Conservation (phyloP, 2,888 invertebrate species). For the Eumerus sabulonum region DNA sequence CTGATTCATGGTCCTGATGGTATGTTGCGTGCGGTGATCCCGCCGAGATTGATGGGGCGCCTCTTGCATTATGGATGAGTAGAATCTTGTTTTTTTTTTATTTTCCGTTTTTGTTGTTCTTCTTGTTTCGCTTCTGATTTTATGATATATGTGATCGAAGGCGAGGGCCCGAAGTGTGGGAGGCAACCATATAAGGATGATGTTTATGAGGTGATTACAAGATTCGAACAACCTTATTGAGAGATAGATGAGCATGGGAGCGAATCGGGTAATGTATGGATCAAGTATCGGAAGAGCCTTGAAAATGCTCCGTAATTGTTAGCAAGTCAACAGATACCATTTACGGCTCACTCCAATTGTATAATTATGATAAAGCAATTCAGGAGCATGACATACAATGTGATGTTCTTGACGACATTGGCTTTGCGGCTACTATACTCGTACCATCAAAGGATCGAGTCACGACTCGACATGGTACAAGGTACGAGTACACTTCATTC, state of each 20-base stretch:
- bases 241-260: background rate
- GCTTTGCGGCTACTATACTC: too few relatives aligned
- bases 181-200: conserved; percentile 24
- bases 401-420: too few relatives aligned
- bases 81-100: conserved; percentile 16
- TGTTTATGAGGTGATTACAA: conserved; percentile 55
- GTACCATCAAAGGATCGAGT: too few relatives aligned
- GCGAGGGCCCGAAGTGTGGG: conserved; percentile 43
- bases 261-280: too few relatives aligned
- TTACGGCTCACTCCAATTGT: too few relatives aligned
- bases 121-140: background rate
- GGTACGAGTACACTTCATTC: too few relatives aligned
- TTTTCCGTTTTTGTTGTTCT: background rate
- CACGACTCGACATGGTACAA: too few relatives aligned
- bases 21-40: conserved; percentile 46
- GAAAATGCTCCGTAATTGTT: too few relatives aligned
- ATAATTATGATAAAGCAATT: too few relatives aligned
- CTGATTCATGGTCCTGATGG: conserved; percentile 15
- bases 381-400: too few relatives aligned
- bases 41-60: conserved; percentile 41
- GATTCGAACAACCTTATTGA: conserved; percentile 27
- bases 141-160: conserved; percentile 5
- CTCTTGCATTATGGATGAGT: conserved; percentile 62
- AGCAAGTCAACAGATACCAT: too few relatives aligned
- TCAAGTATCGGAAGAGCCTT: too few relatives aligned